phyloP scores from a whole-genome alignment of 2,113 vertebrate species.

The Pseudorhombus dupliciocellatus region DNA sequence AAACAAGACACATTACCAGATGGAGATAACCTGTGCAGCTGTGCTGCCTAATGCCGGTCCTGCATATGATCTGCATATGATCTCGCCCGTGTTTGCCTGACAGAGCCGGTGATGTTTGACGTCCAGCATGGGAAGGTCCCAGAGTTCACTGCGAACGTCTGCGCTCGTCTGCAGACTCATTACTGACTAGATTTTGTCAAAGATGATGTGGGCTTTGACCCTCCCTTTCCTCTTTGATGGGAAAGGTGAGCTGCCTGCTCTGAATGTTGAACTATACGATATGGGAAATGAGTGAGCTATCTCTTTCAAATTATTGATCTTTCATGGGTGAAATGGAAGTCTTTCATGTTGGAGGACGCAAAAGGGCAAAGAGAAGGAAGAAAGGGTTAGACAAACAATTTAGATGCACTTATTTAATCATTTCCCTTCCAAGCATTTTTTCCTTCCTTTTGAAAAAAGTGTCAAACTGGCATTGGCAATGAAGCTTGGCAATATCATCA shows the following conservation, averaged over 20 bases:
- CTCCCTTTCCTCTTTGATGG: slow-evolving; percentile 59
- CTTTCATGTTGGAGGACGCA: slow-evolving; percentile 61
- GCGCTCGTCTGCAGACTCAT: slow-evolving; percentile 39
- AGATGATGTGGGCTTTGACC: slow-evolving; percentile 54
- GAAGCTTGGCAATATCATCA: slow-evolving; percentile 35
- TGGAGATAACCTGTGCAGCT: neutral
- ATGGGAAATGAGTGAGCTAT: slow-evolving; percentile 57
- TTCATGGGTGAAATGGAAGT: slow-evolving; percentile 69
- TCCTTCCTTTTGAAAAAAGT: slow-evolving; percentile 32
- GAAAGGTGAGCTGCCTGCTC: slow-evolving; percentile 63
- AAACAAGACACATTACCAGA: neutral
- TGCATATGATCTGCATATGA: neutral
- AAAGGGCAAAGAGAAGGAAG: slow-evolving; percentile 55
- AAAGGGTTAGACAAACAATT: slow-evolving; percentile 35
- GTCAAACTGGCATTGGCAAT: slow-evolving; percentile 56
- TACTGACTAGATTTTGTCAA: slow-evolving; percentile 58
- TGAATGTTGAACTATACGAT: slow-evolving; percentile 42
- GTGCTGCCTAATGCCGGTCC: neutral
- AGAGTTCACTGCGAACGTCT: slow-evolving; percentile 15
- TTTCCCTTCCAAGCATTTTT: slow-evolving; percentile 16
- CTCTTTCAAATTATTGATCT: slow-evolving; percentile 68
- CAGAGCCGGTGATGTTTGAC: neutral
- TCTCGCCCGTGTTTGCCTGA: neutral
- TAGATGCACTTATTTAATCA: slow-evolving; percentile 36
- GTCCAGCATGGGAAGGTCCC: neutral